Evolutionary conservation across 2,888 invertebrate genomes (phyloP), one percentile per base, ranked within the genome.

Genomic region (Trachelus iudaicus): DNA sequence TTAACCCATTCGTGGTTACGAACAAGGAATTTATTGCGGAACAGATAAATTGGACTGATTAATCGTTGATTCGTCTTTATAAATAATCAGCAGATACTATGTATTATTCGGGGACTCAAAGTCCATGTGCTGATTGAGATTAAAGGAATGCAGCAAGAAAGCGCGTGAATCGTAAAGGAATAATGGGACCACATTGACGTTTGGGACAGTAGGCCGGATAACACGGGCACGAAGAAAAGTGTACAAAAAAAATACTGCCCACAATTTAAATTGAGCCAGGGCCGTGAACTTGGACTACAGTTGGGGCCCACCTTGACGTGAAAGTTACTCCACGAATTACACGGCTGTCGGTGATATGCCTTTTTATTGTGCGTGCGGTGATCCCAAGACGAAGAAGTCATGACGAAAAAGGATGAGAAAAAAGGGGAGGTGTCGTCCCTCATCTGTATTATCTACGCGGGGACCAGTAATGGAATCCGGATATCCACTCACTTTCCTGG

Each of bases 281-380:
- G 73, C 73, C 79, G 79, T 79, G 79, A 76, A 79, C 79, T 79
- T 76, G 78, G 56, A 76, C 73, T 73, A n/a, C 23, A 75, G 56
- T 76, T 73, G 76, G 6, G 71, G 31, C 68, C 76, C 76, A 69
- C 73, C 79, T 69, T 68, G 76, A 34, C 69, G 76, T 79, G 79
- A 79, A 79, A 76, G 79, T 79, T 73, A 79, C 79, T 69, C 76
- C 56, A 56, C 56, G 56, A 56, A 56, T 56, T 69, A 73, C 74
- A 74, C 34, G 37, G 34, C 30, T 34, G 74, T 74, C 74, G 11
- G 23, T 74, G 74, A 35, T 74, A 74, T 74, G 30, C 71, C 9
- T 33, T 31, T 33, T 33, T 31, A 71, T 71, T 33, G 13, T 30
- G 11, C 71, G 71, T 33, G 34, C 23, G 34, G 34, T 23, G 71